Base-by-base conservation (phyloP, 2,113 vertebrate genomes). In the Arenaria interpres region DNA sequence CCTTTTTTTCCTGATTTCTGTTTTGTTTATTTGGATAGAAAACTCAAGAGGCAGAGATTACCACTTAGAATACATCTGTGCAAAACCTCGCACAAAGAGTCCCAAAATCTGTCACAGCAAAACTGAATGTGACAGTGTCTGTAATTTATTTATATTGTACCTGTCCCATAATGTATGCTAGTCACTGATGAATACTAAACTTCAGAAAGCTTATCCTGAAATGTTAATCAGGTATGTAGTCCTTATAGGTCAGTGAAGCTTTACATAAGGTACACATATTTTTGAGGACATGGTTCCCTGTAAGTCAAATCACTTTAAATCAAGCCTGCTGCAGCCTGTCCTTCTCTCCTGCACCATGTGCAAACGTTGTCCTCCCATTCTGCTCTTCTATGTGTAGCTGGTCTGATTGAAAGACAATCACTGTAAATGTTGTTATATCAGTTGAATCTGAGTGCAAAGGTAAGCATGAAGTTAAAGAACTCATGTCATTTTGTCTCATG, bases 331-430 rank as follows among this genome's bases (percentile, higher is more conserved):
- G 33, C 19, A 41, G 14, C 21, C 37, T 30, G 4, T 35, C 59
- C n/a, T 50, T 56, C 43, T 77, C 16, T 88, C 11, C 16, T 83
- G 71, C 19, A 20, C 43, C 37, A 21, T 12, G 19, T 62, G 24
- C 33, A 30, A 74, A 33, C 30, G 13, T 7, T 30, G 10, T 73
- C 27, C 19, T 91, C 53, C 15, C 50, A 20, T 25, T 83, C 67
- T 46, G 43, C 62, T 64, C 23, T 62, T 80, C 23, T 27, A 0
- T 14, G 16, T 0, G 0, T 8, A 67, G 12, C 62, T 46, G 16
- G 2, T 60, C 43, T 76, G 27, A 63, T 1, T 68, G 43, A 85
- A 86, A 73, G 53, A 78, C 13, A 43, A 0, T 19, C 8, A 25
- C 57, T 25, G 21, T 54, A 68, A 73, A 64, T 37, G 50, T 35